A percentile compares a stretch with the other conserved stretches of the same genome.
phyloP scores from a whole-genome alignment of 1,140 invertebrate genomes.

The Drosophila sulfurigaster region DNA sequence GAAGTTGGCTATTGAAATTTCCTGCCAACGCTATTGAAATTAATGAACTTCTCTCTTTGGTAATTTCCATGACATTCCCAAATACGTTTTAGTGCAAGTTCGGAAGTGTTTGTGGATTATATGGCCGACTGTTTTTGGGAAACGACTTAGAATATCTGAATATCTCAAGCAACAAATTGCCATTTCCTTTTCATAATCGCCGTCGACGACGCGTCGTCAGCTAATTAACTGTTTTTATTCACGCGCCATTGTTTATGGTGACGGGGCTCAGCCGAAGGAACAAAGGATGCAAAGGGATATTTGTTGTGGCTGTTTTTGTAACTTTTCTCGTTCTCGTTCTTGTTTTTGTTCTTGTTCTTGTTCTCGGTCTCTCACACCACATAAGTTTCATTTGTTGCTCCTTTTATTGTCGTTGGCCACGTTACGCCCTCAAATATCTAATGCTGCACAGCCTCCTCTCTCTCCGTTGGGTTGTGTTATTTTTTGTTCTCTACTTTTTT shows the following conservation, averaged over 20 bases:
- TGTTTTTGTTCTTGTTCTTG: background rate
- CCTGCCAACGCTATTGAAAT: no score
- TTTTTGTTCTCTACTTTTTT: constrained; percentile 15
- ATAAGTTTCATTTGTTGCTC: no score
- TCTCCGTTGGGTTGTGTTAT: constrained; percentile 24
- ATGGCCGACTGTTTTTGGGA: no score
- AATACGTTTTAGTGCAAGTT: no score
- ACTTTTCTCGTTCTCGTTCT: background rate
- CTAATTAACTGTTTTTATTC: constrained; percentile 62
- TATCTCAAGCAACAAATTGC: constrained; percentile 53
- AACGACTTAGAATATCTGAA: background rate
- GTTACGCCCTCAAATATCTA: constrained; percentile 38
- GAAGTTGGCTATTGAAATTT: no score
- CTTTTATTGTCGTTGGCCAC: constrained; percentile 7
- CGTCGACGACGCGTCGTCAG: constrained; percentile 31
- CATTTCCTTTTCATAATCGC: constrained; percentile 56
- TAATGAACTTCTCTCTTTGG: no score
- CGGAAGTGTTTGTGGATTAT: no score
- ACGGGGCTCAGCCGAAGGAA: constrained; percentile 3
- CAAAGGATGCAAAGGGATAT: constrained; percentile 29
- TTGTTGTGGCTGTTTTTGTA: constrained; percentile 4
- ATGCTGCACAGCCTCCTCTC: constrained; percentile 9
- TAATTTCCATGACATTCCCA: no score
- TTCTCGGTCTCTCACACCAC: no score
- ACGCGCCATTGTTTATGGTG: constrained; percentile 29